Evolutionary conservation across 2,888 invertebrate species (phyloP).

Genomic region (Pemphredon lugubris): DNA sequence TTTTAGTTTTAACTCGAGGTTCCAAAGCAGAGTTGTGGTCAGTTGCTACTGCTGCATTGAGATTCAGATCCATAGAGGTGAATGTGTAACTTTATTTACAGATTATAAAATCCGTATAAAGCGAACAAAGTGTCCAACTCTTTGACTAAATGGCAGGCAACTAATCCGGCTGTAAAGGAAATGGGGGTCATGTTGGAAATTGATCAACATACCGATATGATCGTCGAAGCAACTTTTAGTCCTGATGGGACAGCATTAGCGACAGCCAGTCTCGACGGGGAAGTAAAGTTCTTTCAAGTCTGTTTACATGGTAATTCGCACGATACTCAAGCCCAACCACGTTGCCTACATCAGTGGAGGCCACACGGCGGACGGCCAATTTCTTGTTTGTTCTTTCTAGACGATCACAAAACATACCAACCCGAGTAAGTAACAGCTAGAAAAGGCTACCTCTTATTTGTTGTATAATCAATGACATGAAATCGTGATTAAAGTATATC

Average conservation of each 20-base stretch:
- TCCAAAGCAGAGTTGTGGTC: constrained; percentile 83
- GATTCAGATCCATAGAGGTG: constrained; percentile 66
- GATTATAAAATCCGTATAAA: constrained; percentile 37
- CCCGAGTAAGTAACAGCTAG: constrained; percentile 86
- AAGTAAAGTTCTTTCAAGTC: constrained; percentile 95
- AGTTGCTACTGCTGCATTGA: constrained; percentile 71
- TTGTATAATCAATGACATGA: neutral
- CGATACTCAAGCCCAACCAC: constrained; percentile 82
- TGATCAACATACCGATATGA: constrained; percentile 84
- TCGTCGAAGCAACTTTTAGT: constrained; percentile 94
- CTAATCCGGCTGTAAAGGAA: constrained; percentile 71
- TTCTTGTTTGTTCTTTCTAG: constrained; percentile 95
- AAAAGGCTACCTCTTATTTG: neutral
- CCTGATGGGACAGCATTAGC: constrained; percentile 97
- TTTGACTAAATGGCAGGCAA: constrained; percentile 65
- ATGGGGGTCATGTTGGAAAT: constrained; percentile 82
- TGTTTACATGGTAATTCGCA: constrained; percentile 86
- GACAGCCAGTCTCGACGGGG: constrained; percentile 93
- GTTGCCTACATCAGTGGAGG: constrained; percentile 95
- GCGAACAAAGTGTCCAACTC: constrained; percentile 47
- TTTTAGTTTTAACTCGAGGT: constrained; percentile 91
- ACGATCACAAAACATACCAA: constrained; percentile 91
- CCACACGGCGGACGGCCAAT: constrained; percentile 95
- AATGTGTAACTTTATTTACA: constrained; percentile 42
- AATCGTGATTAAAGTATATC: constrained; percentile 3